Percentiles rank a stretch among this genome's conserved stretches.
Conservation (phyloP, 2,113 vertebrate genomes). For the Labeo rohita region DNA sequence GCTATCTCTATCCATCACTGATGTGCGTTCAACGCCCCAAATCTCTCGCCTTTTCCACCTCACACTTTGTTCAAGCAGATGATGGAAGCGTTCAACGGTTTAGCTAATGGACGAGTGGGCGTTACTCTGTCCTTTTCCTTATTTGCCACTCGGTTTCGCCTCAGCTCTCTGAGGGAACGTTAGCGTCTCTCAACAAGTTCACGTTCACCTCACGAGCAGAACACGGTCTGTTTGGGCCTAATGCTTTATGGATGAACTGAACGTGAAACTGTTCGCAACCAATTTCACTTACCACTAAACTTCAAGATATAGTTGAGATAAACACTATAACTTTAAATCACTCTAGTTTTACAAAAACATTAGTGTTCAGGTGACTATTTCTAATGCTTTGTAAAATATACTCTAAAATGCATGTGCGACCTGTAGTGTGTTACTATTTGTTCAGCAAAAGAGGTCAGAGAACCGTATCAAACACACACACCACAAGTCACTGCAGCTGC, state of each 20-base stretch:
- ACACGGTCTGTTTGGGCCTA: background rate
- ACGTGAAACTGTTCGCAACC: background rate
- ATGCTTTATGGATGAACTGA: background rate
- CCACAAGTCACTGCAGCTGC: background rate
- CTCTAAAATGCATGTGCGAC: background rate
- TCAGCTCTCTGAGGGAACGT: background rate
- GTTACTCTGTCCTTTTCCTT: conserved; percentile 39
- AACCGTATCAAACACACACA: no score
- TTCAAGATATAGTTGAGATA: no score
- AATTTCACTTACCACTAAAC: background rate
- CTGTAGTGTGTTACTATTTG: background rate
- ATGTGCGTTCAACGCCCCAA: background rate
- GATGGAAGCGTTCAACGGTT: conserved; percentile 47
- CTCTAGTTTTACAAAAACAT: background rate
- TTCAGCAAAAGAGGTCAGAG: no score
- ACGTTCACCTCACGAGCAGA: background rate
- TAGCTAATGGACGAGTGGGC: conserved; percentile 49
- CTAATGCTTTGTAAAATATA: background rate
- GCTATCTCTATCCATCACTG: conserved; percentile 37
- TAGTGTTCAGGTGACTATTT: background rate
- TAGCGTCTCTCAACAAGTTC: conserved; percentile 1
- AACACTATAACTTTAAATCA: background rate
- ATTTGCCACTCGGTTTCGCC: conserved; percentile 1
- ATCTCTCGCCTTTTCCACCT: conserved; percentile 18
- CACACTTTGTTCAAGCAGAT: conserved; percentile 41